Conservation (phyloP, 2,888 invertebrate species). For the Agrochola circellaris region DNA sequence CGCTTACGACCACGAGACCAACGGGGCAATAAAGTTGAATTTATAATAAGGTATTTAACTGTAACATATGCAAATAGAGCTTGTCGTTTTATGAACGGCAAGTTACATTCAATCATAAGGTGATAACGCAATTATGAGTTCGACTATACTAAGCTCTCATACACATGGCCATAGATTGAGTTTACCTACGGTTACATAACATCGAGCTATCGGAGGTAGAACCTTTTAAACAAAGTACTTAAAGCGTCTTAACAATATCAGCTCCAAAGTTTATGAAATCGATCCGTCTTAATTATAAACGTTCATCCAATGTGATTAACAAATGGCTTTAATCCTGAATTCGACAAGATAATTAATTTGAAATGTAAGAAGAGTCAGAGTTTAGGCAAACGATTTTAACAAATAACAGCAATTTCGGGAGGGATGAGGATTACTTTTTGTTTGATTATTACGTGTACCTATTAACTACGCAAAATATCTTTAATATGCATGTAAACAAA, state of each 20-base stretch:
- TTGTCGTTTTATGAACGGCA: neutral
- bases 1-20: too few relatives aligned
- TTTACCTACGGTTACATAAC: slow-evolving; percentile 5
- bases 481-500: neutral
- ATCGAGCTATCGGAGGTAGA: slow-evolving; percentile 35
- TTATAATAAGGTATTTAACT: too few relatives aligned
- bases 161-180: slow-evolving; percentile 3
- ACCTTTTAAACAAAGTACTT: slow-evolving; percentile 48
- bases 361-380: slow-evolving; percentile 59
- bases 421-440: neutral
- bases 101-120: neutral
- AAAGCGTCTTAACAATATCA: slow-evolving; percentile 51
- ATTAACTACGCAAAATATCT: neutral
- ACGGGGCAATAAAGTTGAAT: too few relatives aligned
- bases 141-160: neutral
- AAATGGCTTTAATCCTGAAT: slow-evolving; percentile 67
- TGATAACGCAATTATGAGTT: neutral
- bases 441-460: neutral
- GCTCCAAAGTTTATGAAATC: slow-evolving; percentile 61
- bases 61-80: neutral
- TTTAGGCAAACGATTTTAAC: slow-evolving; percentile 58
- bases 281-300: slow-evolving; percentile 67
- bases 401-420: slow-evolving; percentile 51
- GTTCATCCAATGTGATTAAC: slow-evolving; percentile 67
- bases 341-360: slow-evolving; percentile 69